These are phyloP conservation scores for Anthopleura sola DNA, from an alignment of 64 coral and sea anemone genomes.

Conservation along the genomic window DNA sequence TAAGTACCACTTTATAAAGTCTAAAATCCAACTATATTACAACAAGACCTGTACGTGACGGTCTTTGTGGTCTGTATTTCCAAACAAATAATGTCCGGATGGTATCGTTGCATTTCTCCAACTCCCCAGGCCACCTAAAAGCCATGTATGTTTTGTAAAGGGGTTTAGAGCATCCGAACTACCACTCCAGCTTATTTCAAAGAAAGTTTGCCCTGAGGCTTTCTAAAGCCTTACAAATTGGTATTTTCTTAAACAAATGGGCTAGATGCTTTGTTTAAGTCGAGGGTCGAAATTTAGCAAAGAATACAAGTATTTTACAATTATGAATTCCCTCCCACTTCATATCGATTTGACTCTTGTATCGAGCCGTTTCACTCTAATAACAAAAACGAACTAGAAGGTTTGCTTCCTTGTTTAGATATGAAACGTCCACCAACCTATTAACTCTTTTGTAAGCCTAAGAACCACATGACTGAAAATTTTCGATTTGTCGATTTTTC, in stretches of 20 bases:
- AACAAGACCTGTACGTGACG: too few species aligned
- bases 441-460: background rate
- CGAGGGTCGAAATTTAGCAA: slow-evolving; percentile 1
- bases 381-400: background rate
- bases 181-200: background rate
- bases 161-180: background rate
- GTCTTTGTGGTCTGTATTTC: too few species aligned
- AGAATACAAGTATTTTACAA: slow-evolving; percentile 13
- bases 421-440: background rate
- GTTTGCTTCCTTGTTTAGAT: background rate
- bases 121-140: too few species aligned
- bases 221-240: slow-evolving; percentile 4
- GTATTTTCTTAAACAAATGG: background rate
- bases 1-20: background rate
- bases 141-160: background rate
- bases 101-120: background rate
- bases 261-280: background rate
- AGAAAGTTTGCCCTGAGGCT: background rate
- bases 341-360: background rate
- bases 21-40: background rate
- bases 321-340: background rate
- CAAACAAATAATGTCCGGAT: background rate
- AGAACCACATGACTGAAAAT: background rate
- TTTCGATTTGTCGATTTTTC: background rate
- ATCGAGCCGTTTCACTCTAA: background rate